Evolutionary conservation across 2,113 vertebrate genomes (phyloP).

Genomic region (Poecilia latipinna): DNA sequence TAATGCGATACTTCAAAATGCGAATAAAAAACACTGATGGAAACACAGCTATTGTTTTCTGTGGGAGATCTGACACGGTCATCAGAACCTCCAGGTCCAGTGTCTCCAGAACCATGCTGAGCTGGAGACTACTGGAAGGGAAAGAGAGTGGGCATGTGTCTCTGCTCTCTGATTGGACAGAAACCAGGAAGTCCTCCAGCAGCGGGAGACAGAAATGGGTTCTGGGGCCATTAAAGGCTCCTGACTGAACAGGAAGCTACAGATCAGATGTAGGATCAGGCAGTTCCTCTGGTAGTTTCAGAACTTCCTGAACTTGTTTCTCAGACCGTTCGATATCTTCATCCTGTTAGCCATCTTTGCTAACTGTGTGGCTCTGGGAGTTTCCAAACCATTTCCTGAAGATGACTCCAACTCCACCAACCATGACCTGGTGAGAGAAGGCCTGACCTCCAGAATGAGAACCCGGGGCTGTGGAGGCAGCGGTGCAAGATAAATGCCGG

Average conservation of each 20-base stretch:
- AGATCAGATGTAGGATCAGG: background rate
- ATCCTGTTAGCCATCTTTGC: slow-evolving; percentile 93
- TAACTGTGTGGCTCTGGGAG: slow-evolving; percentile 91
- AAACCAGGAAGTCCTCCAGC: too few species aligned
- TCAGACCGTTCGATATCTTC: slow-evolving; percentile 91
- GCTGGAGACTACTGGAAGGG: too few species aligned
- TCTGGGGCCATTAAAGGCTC: too few species aligned
- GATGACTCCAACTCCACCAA: slow-evolving; percentile 92
- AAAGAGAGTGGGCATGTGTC: too few species aligned
- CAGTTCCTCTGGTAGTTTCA: background rate
- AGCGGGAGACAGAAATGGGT: background rate
- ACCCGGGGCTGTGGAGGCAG: slow-evolving; percentile 5
- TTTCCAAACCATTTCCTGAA: slow-evolving; percentile 93
- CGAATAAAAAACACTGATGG: too few species aligned
- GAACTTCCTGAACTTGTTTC: slow-evolving; percentile 70
- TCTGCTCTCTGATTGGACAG: too few species aligned
- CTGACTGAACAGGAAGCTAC: background rate
- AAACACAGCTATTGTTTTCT: too few species aligned
- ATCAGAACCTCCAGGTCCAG: too few species aligned
- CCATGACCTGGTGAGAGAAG: slow-evolving; percentile 87
- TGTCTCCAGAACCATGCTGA: too few species aligned
- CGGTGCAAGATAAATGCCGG: slow-evolving; percentile 4
- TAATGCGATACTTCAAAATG: too few species aligned
- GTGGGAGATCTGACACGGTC: too few species aligned
- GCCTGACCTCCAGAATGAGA: background rate